phyloP scores from a whole-genome alignment of 2,888 invertebrate species.

The Unio pictorum region DNA sequence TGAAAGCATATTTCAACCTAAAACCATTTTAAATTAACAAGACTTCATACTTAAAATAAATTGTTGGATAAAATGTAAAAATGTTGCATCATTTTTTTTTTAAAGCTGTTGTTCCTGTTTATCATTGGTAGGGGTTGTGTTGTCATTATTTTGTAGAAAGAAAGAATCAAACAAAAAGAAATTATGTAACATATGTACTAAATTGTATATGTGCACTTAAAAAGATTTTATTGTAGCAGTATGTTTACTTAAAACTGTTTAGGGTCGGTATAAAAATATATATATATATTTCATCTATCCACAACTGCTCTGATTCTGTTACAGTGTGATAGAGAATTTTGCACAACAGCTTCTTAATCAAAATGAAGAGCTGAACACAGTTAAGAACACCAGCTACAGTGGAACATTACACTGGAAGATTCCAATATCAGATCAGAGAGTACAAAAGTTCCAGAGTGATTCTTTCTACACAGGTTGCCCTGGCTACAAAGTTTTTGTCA shows the following conservation, averaged over 20 bases:
- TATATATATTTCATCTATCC: no score
- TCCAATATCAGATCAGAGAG: conserved; percentile 2
- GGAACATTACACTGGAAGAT: conserved; percentile 31
- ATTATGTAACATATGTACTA: conserved; percentile 1
- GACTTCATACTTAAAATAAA: no score
- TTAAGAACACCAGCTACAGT: conserved; percentile 13
- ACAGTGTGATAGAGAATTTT: conserved; percentile 5
- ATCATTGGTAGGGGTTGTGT: no score
- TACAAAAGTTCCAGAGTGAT: conserved; percentile 30
- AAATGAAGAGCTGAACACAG: conserved; percentile 3
- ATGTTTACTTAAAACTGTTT: no score
- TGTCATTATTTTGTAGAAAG: neutral
- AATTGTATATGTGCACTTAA: conserved; percentile 2
- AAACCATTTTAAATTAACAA: no score
- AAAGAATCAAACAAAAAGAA: conserved; percentile 4
- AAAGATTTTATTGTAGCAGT: no score
- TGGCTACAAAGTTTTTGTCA: conserved; percentile 48
- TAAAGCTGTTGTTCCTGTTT: no score
- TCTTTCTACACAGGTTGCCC: conserved; percentile 56
- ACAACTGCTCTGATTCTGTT: neutral
- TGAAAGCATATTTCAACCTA: no score
- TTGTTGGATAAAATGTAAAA: no score
- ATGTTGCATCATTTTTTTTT: no score
- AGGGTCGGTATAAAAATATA: no score
- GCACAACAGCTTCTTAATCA: neutral